phyloP scores from a whole-genome alignment of 2,888 invertebrate species.

The Habrosyne pyritoides region DNA sequence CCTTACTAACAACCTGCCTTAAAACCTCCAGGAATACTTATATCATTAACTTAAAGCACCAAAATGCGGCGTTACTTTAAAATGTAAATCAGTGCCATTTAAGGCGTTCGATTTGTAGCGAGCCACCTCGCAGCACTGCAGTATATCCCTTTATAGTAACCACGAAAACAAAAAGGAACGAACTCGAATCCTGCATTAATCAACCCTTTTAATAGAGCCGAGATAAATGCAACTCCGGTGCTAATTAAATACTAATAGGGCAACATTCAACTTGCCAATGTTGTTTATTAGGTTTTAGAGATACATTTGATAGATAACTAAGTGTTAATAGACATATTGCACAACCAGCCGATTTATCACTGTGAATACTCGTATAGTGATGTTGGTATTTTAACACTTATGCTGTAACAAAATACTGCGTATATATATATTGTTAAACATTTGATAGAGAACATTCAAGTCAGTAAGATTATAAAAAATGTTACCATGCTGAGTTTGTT shows the following conservation, averaged over 20 bases:
- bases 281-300: background rate
- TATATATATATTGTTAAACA: too few relatives aligned
- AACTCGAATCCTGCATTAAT: constrained; percentile 35
- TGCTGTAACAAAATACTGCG: too few relatives aligned
- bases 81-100: constrained; percentile 16
- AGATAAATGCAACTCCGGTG: constrained; percentile 6
- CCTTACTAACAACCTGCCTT: too few relatives aligned
- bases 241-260: constrained; percentile 5
- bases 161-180: constrained; percentile 24
- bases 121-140: background rate
- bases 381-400: too few relatives aligned
- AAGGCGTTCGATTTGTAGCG: constrained; percentile 2
- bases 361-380: too few relatives aligned
- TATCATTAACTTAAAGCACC: background rate
- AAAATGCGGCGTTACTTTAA: constrained; percentile 12
- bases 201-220: constrained; percentile 35
- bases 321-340: too few relatives aligned
- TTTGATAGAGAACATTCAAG: too few relatives aligned
- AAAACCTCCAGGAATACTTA: background rate
- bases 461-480: background rate
- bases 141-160: constrained; percentile 23
- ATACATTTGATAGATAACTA: too few relatives aligned
- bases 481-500: too few relatives aligned
- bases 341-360: too few relatives aligned
- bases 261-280: background rate